Conservation (phyloP, 2,888 invertebrate genomes). For the Catocala nupta region DNA sequence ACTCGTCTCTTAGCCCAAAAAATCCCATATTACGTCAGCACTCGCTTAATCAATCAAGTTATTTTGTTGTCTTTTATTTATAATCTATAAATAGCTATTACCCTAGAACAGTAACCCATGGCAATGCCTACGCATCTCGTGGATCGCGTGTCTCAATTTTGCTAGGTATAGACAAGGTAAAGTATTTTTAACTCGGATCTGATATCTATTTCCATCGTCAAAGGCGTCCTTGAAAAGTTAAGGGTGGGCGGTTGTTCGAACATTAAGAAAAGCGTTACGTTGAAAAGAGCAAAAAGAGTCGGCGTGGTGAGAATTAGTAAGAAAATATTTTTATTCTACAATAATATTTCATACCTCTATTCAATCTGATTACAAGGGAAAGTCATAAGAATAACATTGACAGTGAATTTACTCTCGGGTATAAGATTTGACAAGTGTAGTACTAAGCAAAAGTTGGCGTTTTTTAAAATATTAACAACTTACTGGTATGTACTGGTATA, state of each 20-base stretch:
- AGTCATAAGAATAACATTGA: neutral
- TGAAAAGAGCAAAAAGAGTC: too few relatives aligned
- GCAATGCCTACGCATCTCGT: slow-evolving; percentile 69
- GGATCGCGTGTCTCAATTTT: slow-evolving; percentile 49
- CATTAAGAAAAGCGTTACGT: too few relatives aligned
- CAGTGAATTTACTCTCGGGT: neutral
- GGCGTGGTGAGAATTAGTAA: too few relatives aligned
- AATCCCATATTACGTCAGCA: slow-evolving; percentile 5
- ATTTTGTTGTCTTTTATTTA: slow-evolving; percentile 37
- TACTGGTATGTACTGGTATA: neutral
- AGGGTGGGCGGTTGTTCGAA: slow-evolving; percentile 18
- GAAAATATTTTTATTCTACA: too few relatives aligned
- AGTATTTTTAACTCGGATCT: slow-evolving; percentile 63
- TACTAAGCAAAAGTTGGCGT: neutral
- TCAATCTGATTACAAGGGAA: neutral
- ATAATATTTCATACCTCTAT: neutral
- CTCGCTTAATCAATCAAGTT: slow-evolving; percentile 15
- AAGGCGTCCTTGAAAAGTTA: slow-evolving; percentile 50
- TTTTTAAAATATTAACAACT: neutral
- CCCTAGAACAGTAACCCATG: slow-evolving; percentile 58
- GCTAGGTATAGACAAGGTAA: slow-evolving; percentile 43
- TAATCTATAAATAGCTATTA: slow-evolving; percentile 59
- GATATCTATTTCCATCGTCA: slow-evolving; percentile 57
- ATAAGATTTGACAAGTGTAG: neutral
- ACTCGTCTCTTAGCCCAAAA: slow-evolving; percentile 33